Evolutionary conservation across 2,888 invertebrate genomes (phyloP), one percentile per base, ranked within the genome.

Genomic region (Margaritifera margaritifera): DNA sequence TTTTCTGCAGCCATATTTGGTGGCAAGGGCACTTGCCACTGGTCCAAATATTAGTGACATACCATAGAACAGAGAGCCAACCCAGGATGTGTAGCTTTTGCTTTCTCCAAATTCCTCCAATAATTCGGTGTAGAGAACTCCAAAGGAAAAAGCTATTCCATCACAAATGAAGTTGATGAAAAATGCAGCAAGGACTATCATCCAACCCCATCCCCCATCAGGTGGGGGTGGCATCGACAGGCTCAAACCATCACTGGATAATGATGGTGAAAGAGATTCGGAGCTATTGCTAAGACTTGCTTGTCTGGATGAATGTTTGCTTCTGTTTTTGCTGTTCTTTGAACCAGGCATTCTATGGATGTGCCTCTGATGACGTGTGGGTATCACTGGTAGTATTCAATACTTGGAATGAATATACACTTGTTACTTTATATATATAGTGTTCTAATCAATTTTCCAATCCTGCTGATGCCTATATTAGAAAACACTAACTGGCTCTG

Each of bases 121-220:
- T 84, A 97, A 94, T 86, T 96, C 94, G 3, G 95, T 94, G 90
- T 93, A 96, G 84, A 97, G 94, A 6, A 97, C 94, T 67, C 97
- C 97, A 89, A 97, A 97, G 77, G 95, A 95, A 91, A 96, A 96
- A 0, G 96, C 96, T 79, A 96, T 94, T 4, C 97, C 97, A 89
- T 97, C 97, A 56, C 96, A 96, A 83, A 97, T 95, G 75, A 96
- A 92, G 88, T 96, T 96, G 75, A 96, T 94, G 91, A 96, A 92
- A 89, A 97, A 97, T 0, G 96, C 94, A 31, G 95, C 95, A 72
- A 94, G 93, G 0, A 97, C 96, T 64, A 97, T 93, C 51, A 97
- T 94, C 97, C 97, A 97, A 6, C 96, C 96, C 94, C 95, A 96
- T 20, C 96, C 96, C 18, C 96, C 96, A 89, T 96, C 96, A 2